These are phyloP conservation scores for Tachystola acroxantha DNA, from an alignment of 2,888 invertebrate genomes.

Conservation along the genomic window DNA sequence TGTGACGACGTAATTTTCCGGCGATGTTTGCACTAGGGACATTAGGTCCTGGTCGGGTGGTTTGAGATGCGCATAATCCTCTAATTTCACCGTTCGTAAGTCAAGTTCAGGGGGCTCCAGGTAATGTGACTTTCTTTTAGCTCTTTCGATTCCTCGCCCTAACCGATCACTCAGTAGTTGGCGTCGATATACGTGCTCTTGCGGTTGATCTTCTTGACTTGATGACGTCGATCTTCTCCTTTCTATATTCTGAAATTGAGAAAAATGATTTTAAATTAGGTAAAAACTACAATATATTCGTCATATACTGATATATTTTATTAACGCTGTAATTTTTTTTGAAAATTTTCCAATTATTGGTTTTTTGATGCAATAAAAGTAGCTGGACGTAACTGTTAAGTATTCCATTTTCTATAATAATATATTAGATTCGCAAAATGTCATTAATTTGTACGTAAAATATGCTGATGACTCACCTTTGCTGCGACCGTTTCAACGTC, in stretches of 20 bases:
- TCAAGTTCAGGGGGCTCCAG: slow-evolving; percentile 84
- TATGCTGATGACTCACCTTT: slow-evolving; percentile 43
- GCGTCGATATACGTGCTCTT: slow-evolving; percentile 77
- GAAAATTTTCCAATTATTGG: too few species aligned
- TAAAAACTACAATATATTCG: neutral
- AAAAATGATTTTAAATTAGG: neutral
- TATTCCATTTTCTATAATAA: too few species aligned
- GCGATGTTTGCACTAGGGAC: slow-evolving; percentile 83
- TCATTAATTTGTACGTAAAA: too few species aligned
- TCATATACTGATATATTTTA: too few species aligned
- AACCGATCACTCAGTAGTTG: slow-evolving; percentile 80
- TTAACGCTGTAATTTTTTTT: too few species aligned
- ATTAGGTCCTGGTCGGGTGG: slow-evolving; percentile 84
- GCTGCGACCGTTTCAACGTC: slow-evolving; percentile 75
- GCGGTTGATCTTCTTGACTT: slow-evolving; percentile 71
- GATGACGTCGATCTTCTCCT: slow-evolving; percentile 72
- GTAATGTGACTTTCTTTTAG: slow-evolving; percentile 81
- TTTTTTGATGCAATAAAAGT: too few species aligned
- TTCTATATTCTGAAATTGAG: slow-evolving; percentile 61
- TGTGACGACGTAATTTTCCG: slow-evolving; percentile 91
- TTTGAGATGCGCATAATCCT: slow-evolving; percentile 81
- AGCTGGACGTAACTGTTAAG: too few species aligned
- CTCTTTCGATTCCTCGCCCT: slow-evolving; percentile 79
- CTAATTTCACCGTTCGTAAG: slow-evolving; percentile 80
- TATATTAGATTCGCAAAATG: too few species aligned